phyloP scores from a whole-genome alignment of 2,888 invertebrate species.

The Philopedon plagiatum region DNA sequence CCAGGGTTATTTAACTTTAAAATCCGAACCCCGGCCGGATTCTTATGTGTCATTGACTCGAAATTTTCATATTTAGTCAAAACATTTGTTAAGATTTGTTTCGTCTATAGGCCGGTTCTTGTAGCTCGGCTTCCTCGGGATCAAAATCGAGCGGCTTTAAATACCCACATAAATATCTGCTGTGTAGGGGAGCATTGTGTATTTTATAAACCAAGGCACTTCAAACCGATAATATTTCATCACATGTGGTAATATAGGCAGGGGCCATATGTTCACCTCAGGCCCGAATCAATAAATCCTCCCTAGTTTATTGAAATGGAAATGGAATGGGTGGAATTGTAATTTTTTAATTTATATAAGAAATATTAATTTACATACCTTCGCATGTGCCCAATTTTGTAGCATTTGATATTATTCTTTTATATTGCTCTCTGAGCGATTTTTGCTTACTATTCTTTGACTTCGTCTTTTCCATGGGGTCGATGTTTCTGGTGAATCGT shows the following conservation, averaged over 20 bases:
- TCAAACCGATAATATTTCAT: not conserved
- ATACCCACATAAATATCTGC: conserved; percentile 6
- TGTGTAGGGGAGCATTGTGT: conserved; percentile 9
- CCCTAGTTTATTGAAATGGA: no score
- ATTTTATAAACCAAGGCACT: conserved; percentile 7
- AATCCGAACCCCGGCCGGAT: not conserved
- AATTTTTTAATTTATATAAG: no score
- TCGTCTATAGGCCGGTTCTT: conserved; percentile 29
- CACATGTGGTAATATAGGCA: not conserved
- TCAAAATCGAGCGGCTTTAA: not conserved
- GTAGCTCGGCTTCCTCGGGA: not conserved
- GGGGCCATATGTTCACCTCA: not conserved
- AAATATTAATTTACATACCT: no score
- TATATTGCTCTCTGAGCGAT: no score
- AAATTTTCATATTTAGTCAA: conserved; percentile 30
- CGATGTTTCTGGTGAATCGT: no score
- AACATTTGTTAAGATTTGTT: conserved; percentile 31
- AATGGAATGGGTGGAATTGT: no score
- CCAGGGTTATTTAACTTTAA: not conserved
- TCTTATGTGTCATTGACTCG: conserved; percentile 23
- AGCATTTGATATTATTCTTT: no score
- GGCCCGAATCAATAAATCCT: not conserved
- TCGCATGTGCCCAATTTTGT: no score
- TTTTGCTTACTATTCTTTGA: no score
- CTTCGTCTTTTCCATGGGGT: no score